Base-by-base conservation (phyloP, 2,888 invertebrate genomes). In the Choreutis nemorana region DNA sequence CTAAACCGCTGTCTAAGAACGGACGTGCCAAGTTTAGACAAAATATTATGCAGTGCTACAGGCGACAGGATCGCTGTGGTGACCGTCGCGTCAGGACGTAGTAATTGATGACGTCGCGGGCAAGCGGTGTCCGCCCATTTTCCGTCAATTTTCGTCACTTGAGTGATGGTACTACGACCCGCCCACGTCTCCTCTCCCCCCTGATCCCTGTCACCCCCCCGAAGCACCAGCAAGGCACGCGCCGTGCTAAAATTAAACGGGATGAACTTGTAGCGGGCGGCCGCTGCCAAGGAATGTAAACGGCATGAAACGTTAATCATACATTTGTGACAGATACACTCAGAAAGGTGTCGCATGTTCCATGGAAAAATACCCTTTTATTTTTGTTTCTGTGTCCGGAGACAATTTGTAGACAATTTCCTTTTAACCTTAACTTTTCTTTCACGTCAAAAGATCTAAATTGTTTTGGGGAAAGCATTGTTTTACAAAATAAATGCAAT, bases 131-230 rank as follows among this genome's bases (percentile, higher is more conserved):
- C 77, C 78, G 79, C 78, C 78, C 79, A 79, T 77, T 73, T 78
- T 78, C 78, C 77, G 77, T 77, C 77, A 77, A 79, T 78, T 79
- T 79, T 78, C 75, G 77, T 78, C 77, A 70, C 77, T 75, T 78
- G 78, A 78, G 63, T 75, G 77, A 78, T 78, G 77, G 78, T 75
- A 51, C 62, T 59, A 49, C 54, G 75, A 49, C 57, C 65, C 78
- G 77, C 78, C 77, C 68, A 55, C 48, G 35, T 40, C 45, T 42
- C 49, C 41, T 14, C 40, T 41, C 41, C 33, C 44, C 45, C 48
- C 45, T 48, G 43, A 39, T 40, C 23, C 40, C 36, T 42, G 31
- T 11, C 37, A 14, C 33, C 28, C 40, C 41, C 36, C 36, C 36
- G 48, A 45, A 46, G 41, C 51, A 62, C 57, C 50, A 44, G 48